Percentiles rank a stretch among this genome's conserved stretches.
Evolutionary conservation across 2,888 invertebrate species (phyloP).

Genomic region (Nephrotoma flavescens): DNA sequence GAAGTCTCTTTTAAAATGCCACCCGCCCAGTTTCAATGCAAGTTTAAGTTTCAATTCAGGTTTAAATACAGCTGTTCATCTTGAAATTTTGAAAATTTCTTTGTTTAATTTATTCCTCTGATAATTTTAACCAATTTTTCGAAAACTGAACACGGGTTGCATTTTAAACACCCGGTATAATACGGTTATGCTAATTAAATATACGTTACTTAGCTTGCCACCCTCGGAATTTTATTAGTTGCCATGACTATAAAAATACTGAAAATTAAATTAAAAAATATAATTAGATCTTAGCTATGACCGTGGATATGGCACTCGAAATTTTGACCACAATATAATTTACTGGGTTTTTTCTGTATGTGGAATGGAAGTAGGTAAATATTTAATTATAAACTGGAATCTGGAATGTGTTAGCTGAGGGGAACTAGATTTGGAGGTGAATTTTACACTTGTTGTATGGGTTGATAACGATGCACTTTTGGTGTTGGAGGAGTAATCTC

Average conservation of each 20-base stretch:
- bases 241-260: background rate
- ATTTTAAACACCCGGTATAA: too few relatives aligned
- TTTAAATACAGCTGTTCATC: too few relatives aligned
- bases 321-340: background rate
- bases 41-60: too few relatives aligned
- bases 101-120: too few relatives aligned
- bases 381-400: background rate
- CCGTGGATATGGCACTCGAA: background rate
- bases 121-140: too few relatives aligned
- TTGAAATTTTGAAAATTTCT: too few relatives aligned
- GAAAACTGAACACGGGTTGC: too few relatives aligned
- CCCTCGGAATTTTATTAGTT: background rate
- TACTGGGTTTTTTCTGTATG: background rate
- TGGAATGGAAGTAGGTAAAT: background rate
- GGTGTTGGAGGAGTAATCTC: constrained; percentile 57
- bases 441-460: constrained; percentile 36
- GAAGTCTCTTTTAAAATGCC: background rate
- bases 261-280: background rate
- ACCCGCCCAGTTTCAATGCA: too few relatives aligned
- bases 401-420: background rate
- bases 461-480: constrained; percentile 48
- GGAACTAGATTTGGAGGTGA: background rate
- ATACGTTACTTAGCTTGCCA: background rate
- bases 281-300: background rate
- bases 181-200: background rate